Percentiles rank a stretch among this genome's conserved stretches.
phyloP scores from a whole-genome alignment of 2,888 invertebrate species.

The Prionchulus punctatus region DNA sequence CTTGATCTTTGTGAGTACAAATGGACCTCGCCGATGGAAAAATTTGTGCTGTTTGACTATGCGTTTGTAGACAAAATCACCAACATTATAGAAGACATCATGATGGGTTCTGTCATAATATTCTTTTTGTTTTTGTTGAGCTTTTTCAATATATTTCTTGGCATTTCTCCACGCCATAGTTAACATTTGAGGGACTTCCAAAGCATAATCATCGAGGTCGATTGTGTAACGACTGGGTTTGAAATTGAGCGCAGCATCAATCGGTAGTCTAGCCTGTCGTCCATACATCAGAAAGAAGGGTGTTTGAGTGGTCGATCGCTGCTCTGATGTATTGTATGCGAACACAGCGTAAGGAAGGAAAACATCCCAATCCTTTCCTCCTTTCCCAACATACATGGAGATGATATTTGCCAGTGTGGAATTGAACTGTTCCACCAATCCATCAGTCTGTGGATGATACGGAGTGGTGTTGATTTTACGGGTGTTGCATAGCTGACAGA shows the following conservation, averaged over 20 bases:
- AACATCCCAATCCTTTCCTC: neutral
- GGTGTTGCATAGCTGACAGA: neutral
- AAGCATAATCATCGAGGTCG: neutral
- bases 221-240: neutral
- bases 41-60: too few relatives aligned
- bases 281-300: neutral
- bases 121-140: neutral
- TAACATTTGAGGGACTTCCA: neutral
- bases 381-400: neutral
- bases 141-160: neutral
- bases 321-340: neutral
- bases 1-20: too few relatives aligned
- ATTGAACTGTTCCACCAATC: constrained; percentile 1
- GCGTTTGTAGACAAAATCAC: too few relatives aligned
- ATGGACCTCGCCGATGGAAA: too few relatives aligned
- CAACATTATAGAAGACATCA: too few relatives aligned
- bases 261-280: neutral
- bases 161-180: neutral
- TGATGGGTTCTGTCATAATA: neutral
- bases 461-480: neutral
- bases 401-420: neutral
- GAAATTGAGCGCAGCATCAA: neutral
- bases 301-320: neutral
- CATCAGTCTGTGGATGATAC: constrained; percentile 2
- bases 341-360: neutral